Evolutionary conservation across 2,113 vertebrate species (phyloP).

Genomic region (Triplophysa rosa): DNA sequence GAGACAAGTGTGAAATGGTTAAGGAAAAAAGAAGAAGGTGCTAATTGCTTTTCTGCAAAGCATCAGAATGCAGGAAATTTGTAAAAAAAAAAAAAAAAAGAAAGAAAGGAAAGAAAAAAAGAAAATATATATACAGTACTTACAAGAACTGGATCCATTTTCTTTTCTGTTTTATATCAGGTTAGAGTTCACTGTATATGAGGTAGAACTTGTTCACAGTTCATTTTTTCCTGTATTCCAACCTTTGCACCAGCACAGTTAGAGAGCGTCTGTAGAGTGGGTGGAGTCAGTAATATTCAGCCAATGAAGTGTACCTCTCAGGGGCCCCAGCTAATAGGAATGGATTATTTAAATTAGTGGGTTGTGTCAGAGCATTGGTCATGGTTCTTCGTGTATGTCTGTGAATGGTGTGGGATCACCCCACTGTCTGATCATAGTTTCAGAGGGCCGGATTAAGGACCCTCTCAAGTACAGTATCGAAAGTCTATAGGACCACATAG

Average conservation of each 20-base stretch:
- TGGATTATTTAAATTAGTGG: not conserved
- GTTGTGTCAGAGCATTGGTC: not conserved
- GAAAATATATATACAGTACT: constrained; percentile 28
- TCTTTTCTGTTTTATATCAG: constrained; percentile 6
- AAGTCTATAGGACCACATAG: not conserved
- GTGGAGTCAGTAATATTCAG: not conserved
- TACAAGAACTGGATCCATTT: constrained; percentile 67
- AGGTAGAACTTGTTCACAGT: constrained; percentile 31
- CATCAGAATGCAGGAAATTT: not conserved
- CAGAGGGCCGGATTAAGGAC: not conserved
- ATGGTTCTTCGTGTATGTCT: not conserved
- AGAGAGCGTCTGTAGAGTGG: not conserved
- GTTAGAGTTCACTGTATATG: constrained; percentile 6
- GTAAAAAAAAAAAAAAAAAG: not conserved
- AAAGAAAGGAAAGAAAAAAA: too few relatives aligned
- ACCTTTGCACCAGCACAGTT: constrained; percentile 44
- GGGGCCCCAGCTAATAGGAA: constrained; percentile 18
- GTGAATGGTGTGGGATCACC: constrained; percentile 32
- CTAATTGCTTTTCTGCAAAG: not conserved
- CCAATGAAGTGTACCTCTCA: constrained; percentile 24
- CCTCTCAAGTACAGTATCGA: not conserved
- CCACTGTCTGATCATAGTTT: constrained; percentile 36
- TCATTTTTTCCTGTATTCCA: not conserved
- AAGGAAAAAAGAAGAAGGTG: not conserved
- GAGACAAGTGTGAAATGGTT: not conserved